Evolutionary conservation across 2,888 invertebrate species (phyloP).

Genomic region (Nebria salina): DNA sequence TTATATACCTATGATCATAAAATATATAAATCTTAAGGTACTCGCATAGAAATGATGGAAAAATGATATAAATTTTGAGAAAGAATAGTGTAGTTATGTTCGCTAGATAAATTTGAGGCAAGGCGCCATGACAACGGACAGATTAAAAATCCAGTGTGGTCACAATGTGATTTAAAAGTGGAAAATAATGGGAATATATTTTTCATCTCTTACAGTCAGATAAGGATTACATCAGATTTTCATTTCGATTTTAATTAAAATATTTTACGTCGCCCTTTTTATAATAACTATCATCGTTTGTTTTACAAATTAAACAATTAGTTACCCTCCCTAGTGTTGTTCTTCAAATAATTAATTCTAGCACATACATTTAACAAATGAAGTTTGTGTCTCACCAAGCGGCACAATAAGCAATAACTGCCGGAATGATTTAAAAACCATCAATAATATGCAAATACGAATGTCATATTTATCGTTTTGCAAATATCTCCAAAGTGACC

Average conservation of each 20-base stretch:
- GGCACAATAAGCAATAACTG: not conserved
- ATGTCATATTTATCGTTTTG: not conserved
- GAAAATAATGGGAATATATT: slow-evolving; percentile 33
- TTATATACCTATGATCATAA: no score
- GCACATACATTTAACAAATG: not conserved
- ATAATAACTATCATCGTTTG: slow-evolving; percentile 17
- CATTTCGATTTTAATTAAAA: slow-evolving; percentile 43
- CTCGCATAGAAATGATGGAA: slow-evolving; percentile 14
- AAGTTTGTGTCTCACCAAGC: not conserved
- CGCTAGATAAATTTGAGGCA: slow-evolving; percentile 30
- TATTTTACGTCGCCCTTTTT: slow-evolving; percentile 22
- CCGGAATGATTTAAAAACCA: not conserved
- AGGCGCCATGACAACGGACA: slow-evolving; percentile 15
- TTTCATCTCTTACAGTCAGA: slow-evolving; percentile 37
- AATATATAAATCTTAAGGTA: slow-evolving; percentile 2
- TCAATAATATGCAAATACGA: not conserved
- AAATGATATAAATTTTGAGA: slow-evolving; percentile 23
- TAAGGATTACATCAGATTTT: slow-evolving; percentile 41
- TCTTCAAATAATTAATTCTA: not conserved
- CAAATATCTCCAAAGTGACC: not conserved
- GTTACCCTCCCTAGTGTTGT: not conserved
- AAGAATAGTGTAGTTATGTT: not conserved
- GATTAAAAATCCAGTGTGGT: slow-evolving; percentile 36
- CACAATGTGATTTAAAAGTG: slow-evolving; percentile 30
- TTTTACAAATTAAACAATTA: slow-evolving; percentile 21